Base-by-base conservation (phyloP, 2,888 invertebrate genomes). In the Rugalucina vietnamica region DNA sequence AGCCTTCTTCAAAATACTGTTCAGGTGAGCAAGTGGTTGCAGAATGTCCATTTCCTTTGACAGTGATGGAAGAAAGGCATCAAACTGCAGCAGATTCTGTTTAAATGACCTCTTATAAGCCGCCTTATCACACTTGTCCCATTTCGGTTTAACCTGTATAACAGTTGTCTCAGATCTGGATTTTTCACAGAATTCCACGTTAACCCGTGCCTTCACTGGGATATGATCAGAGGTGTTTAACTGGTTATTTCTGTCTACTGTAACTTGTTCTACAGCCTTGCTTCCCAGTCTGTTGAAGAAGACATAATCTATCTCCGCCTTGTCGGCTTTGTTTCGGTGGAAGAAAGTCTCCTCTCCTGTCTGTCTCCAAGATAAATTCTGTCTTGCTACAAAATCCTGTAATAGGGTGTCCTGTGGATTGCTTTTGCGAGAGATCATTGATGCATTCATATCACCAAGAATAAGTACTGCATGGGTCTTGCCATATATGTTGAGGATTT, bases 281-380 rank as follows among this genome's bases (percentile, higher is more conserved):
- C 18, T 29, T 12, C 21, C 49, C 18, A 29, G 8, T 2, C n/a
- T 37, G 21, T 49, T 49, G 18, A 29, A 49, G 10, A 73, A 27
- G 5, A 73, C 49, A n/a, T 73, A 73, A n/a, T 73, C 73, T 29
- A 73, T 73, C 18, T 73, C 73, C 14, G 73, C 73, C 32, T 49
- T 27, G 43, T 43, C 49, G 5, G 18, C 8, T 39, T 49, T 49
- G 27, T 49, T 73, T 43, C 49, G 49, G 49, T 73, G 73, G 29
- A 49, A 73, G 29, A 73, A 49, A 8, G 73, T 73, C 2, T 27
- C 5, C 0, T 24, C 29, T 5, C 73, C 73, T 21, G 10, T 27
- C 29, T 73, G 73, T 43, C 49, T 27, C 27, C 18, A 49, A 12
- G 49, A 4, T 4, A 49, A 49, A 1, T n/a, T 21, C 12, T 24